These are phyloP conservation scores for Australoheros scitulus DNA, from an alignment of 2,113 vertebrate species.

Conservation along the genomic window DNA sequence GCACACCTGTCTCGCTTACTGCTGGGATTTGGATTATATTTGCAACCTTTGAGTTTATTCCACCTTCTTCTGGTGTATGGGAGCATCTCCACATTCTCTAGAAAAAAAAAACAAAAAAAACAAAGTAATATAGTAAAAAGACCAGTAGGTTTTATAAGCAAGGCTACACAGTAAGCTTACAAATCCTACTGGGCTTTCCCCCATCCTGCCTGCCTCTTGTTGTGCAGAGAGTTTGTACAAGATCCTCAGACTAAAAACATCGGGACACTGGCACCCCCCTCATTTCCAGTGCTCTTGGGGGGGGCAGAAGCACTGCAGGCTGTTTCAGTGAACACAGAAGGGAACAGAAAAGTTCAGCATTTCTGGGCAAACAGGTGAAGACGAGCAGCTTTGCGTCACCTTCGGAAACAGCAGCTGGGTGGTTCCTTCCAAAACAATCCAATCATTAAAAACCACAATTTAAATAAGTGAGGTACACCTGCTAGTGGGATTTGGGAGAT, in stretches of 20 bases:
- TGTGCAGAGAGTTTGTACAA: no score
- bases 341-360: rapidly evolving
- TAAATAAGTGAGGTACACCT: constrained; percentile 12
- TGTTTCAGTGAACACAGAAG: not conserved
- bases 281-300: rapidly evolving
- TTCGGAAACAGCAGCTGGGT: constrained; percentile 20
- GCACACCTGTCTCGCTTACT: not conserved
- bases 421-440: not conserved
- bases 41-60: not conserved
- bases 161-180: not conserved
- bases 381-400: not conserved
- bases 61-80: rapidly evolving
- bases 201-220: no score
- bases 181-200: not conserved
- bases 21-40: not conserved
- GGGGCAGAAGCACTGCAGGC: not conserved
- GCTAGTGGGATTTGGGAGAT: not conserved
- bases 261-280: rapidly evolving
- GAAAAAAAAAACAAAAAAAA: not conserved
- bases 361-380: not conserved
- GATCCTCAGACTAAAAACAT: no score
- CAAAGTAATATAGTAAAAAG: not conserved
- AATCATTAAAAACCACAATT: not conserved
- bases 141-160: not conserved
- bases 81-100: not conserved